Evolutionary conservation across 2,888 invertebrate genomes (phyloP), one percentile per base, ranked within the genome.

Genomic region (Margaritifera margaritifera): DNA sequence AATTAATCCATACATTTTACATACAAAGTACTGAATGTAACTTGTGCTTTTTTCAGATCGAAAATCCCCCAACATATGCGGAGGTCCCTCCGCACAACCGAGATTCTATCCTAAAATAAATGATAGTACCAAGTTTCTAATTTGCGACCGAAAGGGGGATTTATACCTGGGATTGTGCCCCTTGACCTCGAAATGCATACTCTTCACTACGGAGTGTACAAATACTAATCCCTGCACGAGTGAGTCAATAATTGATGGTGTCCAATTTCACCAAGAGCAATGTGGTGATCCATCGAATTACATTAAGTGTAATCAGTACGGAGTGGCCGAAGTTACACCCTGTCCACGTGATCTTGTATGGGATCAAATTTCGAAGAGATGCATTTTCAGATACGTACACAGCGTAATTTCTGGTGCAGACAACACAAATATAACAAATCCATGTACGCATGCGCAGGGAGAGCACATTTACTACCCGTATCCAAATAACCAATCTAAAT

Each of bases 401-500:
- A 68, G 69, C 52, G 55, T 64, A 6, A 5, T 64, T 20, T 31
- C 24, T 5, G 63, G 59, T n/a, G 56, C 64, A 15, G 71, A 62
- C 42, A 64, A 70, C 5, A 42, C 57, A 6, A 62, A 25, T 18
- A 55, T 77, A 2, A 42, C n/a, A 6, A 77, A 77, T 53, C 77
- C 77, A 54, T 77, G 77, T 66, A 60, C 72, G 11, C 71, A 77
- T 50, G 58, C 70, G 25, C 77, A 77, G 42, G 66, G 64, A 58
- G 74, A 72, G 22, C 77, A 77, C 62, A 79, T 76, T 60, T 83
- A 80, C 67, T 82, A 81, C 56, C 80, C 84, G 6, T 77, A 80
- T 53, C 78, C 80, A 1, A 62, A 64, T 11, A 75, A 82, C 54
- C 59, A 70, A 11, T 65, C 62, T 24, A 81, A 79, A 63, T 86